These are phyloP conservation scores for Phoxinus dragarum DNA, from an alignment of 2,797 vertebrate genomes.

Conservation along the genomic window DNA sequence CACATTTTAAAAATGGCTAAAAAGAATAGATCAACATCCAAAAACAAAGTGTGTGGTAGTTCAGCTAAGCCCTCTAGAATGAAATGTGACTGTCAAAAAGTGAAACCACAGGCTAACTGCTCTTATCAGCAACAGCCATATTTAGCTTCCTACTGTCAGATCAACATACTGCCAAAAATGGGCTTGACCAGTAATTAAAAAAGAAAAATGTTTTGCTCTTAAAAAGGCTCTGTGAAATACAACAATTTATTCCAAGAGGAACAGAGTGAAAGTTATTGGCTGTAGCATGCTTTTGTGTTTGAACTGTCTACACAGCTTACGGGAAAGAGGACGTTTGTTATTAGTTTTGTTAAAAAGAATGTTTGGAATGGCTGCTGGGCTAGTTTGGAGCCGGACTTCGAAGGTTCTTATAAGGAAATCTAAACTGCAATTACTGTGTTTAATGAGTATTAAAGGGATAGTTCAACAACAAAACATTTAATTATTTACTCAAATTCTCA, in stretches of 20 bases:
- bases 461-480: neutral
- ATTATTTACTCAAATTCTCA: neutral
- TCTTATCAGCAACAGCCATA: constrained; percentile 19
- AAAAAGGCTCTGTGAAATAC: constrained; percentile 40
- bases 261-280: constrained; percentile 44
- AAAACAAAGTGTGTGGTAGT: neutral
- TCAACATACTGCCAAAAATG: constrained; percentile 6
- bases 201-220: constrained; percentile 36
- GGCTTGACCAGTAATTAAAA: constrained; percentile 4
- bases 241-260: constrained; percentile 34
- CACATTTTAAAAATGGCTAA: neutral
- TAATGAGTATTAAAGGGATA: constrained; percentile 14
- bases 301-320: constrained; percentile 55
- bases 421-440: constrained; percentile 56
- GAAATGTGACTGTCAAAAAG: constrained; percentile 16
- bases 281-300: constrained; percentile 51
- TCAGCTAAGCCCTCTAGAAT: neutral
- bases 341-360: constrained; percentile 61
- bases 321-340: constrained; percentile 55
- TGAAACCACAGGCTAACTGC: constrained; percentile 33
- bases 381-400: constrained; percentile 46
- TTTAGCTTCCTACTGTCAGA: constrained; percentile 5
- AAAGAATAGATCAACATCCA: neutral
- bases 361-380: constrained; percentile 58
- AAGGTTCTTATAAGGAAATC: constrained; percentile 51